A percentile compares a stretch with the other conserved stretches of the same genome.
Conservation (phyloP, 1,140 invertebrate genomes). For the Drosophila malerkotliana region DNA sequence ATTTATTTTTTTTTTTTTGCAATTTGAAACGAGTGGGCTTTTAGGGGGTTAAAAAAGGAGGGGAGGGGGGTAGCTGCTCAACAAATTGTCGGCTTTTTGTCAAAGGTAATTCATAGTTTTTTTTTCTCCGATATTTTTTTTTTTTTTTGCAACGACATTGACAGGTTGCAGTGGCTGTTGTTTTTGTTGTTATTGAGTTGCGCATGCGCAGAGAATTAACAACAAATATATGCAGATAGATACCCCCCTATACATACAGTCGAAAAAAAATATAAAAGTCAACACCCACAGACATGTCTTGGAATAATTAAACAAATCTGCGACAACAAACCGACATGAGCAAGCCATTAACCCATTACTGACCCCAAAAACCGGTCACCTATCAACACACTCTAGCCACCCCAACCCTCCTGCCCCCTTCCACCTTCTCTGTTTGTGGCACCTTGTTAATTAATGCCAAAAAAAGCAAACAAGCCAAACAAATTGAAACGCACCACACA, state of each 20-base stretch:
- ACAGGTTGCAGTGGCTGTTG: slow-evolving; percentile 38
- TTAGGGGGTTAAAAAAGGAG: slow-evolving; percentile 3
- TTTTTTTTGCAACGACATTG: slow-evolving; percentile 53
- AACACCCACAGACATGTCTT: slow-evolving; percentile 59
- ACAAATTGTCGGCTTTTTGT: slow-evolving; percentile 52
- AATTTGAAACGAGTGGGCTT: slow-evolving; percentile 58
- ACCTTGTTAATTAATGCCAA: slow-evolving; percentile 74
- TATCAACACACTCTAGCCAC: slow-evolving; percentile 21
- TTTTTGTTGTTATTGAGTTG: slow-evolving; percentile 65
- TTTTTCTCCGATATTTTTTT: slow-evolving; percentile 18
- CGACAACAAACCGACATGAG: slow-evolving; percentile 56
- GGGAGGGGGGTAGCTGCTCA: slow-evolving; percentile 1
- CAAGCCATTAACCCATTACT: slow-evolving; percentile 56
- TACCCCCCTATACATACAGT: not conserved
- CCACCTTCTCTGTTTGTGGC: not conserved
- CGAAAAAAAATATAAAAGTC: not conserved
- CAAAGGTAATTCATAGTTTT: slow-evolving; percentile 51
- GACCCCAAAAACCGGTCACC: slow-evolving; percentile 51
- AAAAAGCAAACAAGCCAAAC: slow-evolving; percentile 15
- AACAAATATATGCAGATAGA: not conserved
- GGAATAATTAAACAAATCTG: slow-evolving; percentile 77
- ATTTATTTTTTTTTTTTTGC: slow-evolving; percentile 36
- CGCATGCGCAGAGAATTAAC: slow-evolving; percentile 53
- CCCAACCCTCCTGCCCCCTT: not conserved
- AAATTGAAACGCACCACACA: slow-evolving; percentile 23